Conservation (phyloP, 2,113 vertebrate species). For the Thalassoma bifasciatum region DNA sequence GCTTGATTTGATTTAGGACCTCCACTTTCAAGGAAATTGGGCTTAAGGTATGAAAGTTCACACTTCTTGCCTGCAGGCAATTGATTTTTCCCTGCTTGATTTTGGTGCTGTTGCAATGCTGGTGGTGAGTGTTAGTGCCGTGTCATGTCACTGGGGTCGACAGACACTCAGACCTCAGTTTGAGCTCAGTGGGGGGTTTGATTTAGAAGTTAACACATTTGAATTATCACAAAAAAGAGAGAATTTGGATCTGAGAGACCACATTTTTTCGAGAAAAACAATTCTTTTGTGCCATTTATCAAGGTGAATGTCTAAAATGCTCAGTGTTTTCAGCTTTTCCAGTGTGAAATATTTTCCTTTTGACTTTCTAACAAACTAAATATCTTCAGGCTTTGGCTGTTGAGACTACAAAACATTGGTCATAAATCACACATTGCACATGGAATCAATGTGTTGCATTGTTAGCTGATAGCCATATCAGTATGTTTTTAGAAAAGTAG, state of each 20-base stretch:
- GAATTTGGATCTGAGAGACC: not conserved
- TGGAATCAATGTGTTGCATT: too few species aligned
- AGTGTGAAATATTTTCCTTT: too few species aligned
- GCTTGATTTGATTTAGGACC: conserved; percentile 76
- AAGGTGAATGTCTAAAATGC: too few species aligned
- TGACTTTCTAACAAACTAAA: too few species aligned
- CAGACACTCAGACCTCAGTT: conserved; percentile 28
- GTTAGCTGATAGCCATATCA: not conserved
- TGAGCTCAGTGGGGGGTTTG: conserved; percentile 18
- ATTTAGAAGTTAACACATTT: conserved; percentile 11
- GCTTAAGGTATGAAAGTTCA: conserved; percentile 78
- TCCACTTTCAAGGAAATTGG: conserved; percentile 79
- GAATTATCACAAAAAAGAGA: not conserved
- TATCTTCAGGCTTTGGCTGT: too few species aligned
- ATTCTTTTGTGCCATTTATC: not conserved
- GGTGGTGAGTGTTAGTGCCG: conserved; percentile 32
- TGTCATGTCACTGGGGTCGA: conserved; percentile 53
- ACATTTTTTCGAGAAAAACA: not conserved
- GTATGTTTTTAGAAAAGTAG: not conserved
- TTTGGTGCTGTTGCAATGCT: conserved; percentile 52
- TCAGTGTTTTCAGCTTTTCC: not conserved
- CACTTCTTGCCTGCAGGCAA: conserved; percentile 74
- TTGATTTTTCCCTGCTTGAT: conserved; percentile 73
- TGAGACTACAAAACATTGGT: too few species aligned
- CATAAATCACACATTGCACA: too few species aligned